A percentile compares a stretch with the other conserved stretches of the same genome.
These are phyloP conservation scores for Poeciliopsis prolifica DNA, from an alignment of 2,113 vertebrate genomes.

Conservation along the genomic window DNA sequence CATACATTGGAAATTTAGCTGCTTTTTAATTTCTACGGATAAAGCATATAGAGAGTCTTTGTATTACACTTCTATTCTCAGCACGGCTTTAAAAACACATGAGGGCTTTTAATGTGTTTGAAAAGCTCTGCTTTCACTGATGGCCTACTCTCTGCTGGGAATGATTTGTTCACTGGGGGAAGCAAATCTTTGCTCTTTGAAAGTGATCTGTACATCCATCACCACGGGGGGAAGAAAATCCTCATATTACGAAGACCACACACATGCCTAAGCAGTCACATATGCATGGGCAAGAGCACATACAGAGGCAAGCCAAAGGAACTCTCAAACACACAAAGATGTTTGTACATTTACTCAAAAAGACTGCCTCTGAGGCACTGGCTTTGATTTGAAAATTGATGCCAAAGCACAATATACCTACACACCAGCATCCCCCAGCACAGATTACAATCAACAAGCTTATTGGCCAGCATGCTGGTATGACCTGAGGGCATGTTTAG, in stretches of 20 bases:
- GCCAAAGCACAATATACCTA: not conserved
- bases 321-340: conserved; percentile 7
- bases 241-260: conserved; percentile 56
- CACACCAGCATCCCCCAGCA: conserved; percentile 9
- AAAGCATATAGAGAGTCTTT: not conserved
- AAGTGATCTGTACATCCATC: conserved; percentile 52
- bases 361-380: not conserved
- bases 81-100: conserved; percentile 21
- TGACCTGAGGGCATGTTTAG: conserved; percentile 36
- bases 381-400: not conserved
- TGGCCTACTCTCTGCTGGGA: conserved; percentile 30
- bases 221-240: conserved; percentile 37
- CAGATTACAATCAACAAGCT: conserved; percentile 31
- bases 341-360: not conserved
- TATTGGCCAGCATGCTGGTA: not conserved
- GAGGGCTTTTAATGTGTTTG: not conserved
- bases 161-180: conserved; percentile 29
- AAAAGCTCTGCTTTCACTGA: conserved; percentile 5
- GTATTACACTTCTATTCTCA: conserved; percentile 4
- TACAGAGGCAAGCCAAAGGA: not conserved
- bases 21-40: conserved; percentile 1
- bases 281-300: not conserved
- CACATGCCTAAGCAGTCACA: conserved; percentile 42
- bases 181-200: conserved; percentile 37
- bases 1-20: not conserved